These are phyloP conservation scores for Nasonia vitripennis DNA, from an alignment of 1,140 invertebrate species.

Conservation along the genomic window DNA sequence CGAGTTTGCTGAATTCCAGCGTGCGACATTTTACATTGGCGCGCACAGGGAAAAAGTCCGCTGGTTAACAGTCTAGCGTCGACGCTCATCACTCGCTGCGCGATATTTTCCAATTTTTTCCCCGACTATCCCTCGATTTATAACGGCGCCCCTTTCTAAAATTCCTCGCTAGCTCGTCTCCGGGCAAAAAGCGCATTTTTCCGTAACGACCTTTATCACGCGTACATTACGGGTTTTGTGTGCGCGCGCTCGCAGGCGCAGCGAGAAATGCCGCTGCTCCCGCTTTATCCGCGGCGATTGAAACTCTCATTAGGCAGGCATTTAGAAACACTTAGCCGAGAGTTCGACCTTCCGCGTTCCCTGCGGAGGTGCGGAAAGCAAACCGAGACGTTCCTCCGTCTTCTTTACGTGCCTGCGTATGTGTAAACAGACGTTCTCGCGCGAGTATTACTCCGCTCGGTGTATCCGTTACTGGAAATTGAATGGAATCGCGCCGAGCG, in stretches of 20 bases:
- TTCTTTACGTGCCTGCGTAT: too few species aligned
- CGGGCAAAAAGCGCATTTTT: conserved; percentile 17
- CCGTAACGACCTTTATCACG: conserved; percentile 29
- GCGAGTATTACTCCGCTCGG: too few species aligned
- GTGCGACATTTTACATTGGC: neutral
- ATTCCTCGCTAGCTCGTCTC: conserved; percentile 13
- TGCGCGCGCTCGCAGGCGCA: neutral
- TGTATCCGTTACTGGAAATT: too few species aligned
- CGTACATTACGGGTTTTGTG: conserved; percentile 7
- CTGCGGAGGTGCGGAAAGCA: neutral
- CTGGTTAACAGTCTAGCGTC: neutral
- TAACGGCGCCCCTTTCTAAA: conserved; percentile 41
- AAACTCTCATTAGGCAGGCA: conserved; percentile 48
- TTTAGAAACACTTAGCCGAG: conserved; percentile 63
- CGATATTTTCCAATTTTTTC: conserved; percentile 33
- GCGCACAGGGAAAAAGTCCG: neutral
- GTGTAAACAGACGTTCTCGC: too few species aligned
- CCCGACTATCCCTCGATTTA: conserved; percentile 20
- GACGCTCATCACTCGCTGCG: neutral
- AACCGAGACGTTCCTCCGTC: neutral
- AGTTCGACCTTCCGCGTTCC: conserved; percentile 60
- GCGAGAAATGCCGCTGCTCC: neutral
- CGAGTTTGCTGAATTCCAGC: conserved; percentile 33
- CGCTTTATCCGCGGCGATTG: conserved; percentile 43
- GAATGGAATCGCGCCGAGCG: too few species aligned